Evolutionary conservation across 2,797 vertebrate species (phyloP).

Genomic region (Clarias fuscus): DNA sequence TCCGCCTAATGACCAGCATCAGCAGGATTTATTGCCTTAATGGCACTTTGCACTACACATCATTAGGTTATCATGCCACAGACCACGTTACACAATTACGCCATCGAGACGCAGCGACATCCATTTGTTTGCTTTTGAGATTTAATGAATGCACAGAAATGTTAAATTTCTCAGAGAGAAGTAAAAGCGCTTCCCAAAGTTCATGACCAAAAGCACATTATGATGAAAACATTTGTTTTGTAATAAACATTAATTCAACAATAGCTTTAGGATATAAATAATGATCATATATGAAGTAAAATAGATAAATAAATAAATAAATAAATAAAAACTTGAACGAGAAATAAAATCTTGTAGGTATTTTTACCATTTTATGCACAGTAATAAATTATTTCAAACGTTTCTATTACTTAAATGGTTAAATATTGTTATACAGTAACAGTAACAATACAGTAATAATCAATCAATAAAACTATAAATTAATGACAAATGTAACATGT

Average conservation of each 20-base stretch:
- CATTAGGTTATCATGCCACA: conserved; percentile 20
- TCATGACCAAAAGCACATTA: not conserved
- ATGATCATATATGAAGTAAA: too few species aligned
- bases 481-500: too few species aligned
- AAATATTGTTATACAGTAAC: too few species aligned
- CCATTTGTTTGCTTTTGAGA: not conserved
- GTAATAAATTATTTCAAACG: too few species aligned
- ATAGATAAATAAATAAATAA: too few species aligned
- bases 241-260: not conserved
- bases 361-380: too few species aligned
- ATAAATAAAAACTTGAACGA: too few species aligned
- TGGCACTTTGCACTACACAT: not conserved
- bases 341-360: too few species aligned
- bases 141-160: not conserved
- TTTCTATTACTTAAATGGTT: too few species aligned
- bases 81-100: not conserved
- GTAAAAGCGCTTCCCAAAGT: not conserved
- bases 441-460: too few species aligned
- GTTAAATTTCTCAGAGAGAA: not conserved
- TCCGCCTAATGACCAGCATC: conserved; percentile 15
- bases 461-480: too few species aligned
- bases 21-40: conserved; percentile 8
- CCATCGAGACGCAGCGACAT: not conserved
- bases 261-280: not conserved
- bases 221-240: not conserved